These are phyloP conservation scores for Chlorodrepanis virens DNA, from an alignment of 2,113 vertebrate species.

Conservation along the genomic window DNA sequence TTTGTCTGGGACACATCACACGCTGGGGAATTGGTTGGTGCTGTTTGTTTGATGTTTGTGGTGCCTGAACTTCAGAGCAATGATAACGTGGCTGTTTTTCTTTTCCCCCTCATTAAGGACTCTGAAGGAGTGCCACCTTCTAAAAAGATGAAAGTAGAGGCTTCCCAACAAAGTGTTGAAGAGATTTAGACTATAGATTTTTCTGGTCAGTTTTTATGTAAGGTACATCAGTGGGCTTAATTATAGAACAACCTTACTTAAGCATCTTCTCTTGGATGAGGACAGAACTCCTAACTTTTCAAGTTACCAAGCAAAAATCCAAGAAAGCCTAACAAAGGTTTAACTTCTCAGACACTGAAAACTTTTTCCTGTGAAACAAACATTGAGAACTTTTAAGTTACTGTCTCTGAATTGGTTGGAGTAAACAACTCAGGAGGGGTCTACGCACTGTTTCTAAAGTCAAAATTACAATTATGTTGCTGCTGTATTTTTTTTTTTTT, in stretches of 20 bases:
- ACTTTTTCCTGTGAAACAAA: slow-evolving; percentile 78
- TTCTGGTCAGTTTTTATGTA: slow-evolving; percentile 67
- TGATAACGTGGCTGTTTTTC: slow-evolving; percentile 37
- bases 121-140: slow-evolving; percentile 87
- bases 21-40: background rate
- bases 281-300: slow-evolving; percentile 76
- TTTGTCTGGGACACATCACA: background rate
- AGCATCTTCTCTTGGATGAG: slow-evolving; percentile 70
- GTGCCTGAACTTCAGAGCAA: background rate
- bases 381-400: slow-evolving; percentile 71
- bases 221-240: slow-evolving; percentile 75
- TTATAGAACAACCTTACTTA: slow-evolving; percentile 70
- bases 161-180: slow-evolving; percentile 86
- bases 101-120: slow-evolving; percentile 75
- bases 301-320: slow-evolving; percentile 80
- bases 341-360: slow-evolving; percentile 76
- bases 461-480: slow-evolving; percentile 89
- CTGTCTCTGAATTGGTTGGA: slow-evolving; percentile 78
- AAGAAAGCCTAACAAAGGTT: slow-evolving; percentile 72
- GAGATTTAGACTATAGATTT: slow-evolving; percentile 83
- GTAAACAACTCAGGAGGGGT: slow-evolving; percentile 88
- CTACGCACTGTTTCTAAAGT: slow-evolving; percentile 91
- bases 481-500: slow-evolving; percentile 85
- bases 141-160: slow-evolving; percentile 95
- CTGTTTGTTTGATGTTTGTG: background rate